Conservation (phyloP, 53 echinoderm and acorn worm genomes). For the Mesocentrotus franciscanus region DNA sequence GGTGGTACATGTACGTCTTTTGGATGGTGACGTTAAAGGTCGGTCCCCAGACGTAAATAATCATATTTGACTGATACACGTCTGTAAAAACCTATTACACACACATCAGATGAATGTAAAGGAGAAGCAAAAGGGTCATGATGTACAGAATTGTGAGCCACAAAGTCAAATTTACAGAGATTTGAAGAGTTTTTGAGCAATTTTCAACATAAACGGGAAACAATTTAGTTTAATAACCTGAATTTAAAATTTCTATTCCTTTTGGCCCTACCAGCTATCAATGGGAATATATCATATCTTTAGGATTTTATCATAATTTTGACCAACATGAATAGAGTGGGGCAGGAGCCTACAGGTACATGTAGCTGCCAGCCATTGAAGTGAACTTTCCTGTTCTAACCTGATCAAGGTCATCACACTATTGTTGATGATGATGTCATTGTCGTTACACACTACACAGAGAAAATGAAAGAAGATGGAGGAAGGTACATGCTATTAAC, state of each 20-base stretch:
- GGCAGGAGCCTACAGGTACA: not conserved
- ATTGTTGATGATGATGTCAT: not conserved
- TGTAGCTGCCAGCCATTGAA: not conserved
- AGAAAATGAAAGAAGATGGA: not conserved
- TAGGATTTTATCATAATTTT: not conserved
- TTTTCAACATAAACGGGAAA: too few relatives aligned
- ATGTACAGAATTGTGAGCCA: too few relatives aligned
- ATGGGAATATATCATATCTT: not conserved
- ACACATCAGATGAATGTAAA: not conserved
- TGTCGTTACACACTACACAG: not conserved
- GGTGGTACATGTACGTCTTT: too few relatives aligned
- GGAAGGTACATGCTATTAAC: not conserved
- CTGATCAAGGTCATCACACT: conserved; percentile 1
- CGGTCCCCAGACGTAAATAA: too few relatives aligned
- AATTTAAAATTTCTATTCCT: not conserved
- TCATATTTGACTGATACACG: too few relatives aligned
- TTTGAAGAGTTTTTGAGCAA: too few relatives aligned
- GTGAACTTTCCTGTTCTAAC: not conserved
- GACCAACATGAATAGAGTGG: not conserved
- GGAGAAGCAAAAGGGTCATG: too few relatives aligned
- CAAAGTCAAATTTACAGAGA: too few relatives aligned
- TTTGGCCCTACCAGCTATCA: not conserved
- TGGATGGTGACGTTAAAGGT: too few relatives aligned
- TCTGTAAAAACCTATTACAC: too few relatives aligned
- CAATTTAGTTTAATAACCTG: too few relatives aligned